Evolutionary conservation across 2,113 vertebrate species (phyloP), one percentile per base, ranked within the genome.

Genomic region (Hemiprocne comata): DNA sequence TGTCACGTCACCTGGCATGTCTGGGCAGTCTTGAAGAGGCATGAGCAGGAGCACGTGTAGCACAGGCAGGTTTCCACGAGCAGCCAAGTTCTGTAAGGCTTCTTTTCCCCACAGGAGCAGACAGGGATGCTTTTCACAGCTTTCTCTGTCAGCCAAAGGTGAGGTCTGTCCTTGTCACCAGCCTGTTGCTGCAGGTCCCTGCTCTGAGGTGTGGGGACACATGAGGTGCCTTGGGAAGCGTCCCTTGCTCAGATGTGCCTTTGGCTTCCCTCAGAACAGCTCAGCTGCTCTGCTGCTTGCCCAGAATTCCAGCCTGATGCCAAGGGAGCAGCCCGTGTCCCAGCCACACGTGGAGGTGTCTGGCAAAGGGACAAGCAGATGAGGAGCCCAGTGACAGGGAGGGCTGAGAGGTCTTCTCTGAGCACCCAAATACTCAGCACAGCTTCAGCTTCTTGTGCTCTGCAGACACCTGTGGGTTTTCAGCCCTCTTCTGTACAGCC

Each of bases 331-430:
- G 31, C 62, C 28, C 0, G 0, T 38, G 85, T 50, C 36, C 25
- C 11, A 13, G 55, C 50, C 1, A 0, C 25, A 2, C 0, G 3
- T 29, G 48, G 9, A 7, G 24, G 6, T 9, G 13, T 15, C 57
- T 33, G 62, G 11, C 54, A 15, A 24, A 31, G 42, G 1, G 40
- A 26, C 4, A 2, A 14, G 66, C 42, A 25, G 31, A 14, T 9
- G 65, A 61, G 17, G 66, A 38, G 34, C 38, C 58, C 38, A 10
- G 6, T 9, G 33, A 4, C 4, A 25, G 57, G 31, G 34, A 61
- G 26, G 2, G 34, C 46, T 0, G 5, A 36, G 38, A 6, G 0
- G 5, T 53, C n/a, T 70, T 62, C 55, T 33, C 69, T 36, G 44
- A 34, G 67, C 36, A 4, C 4, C 0, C 15, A 11, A 7, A 9